Percentiles rank a stretch among this genome's conserved stretches.
These are phyloP conservation scores for Hypothenemus hampei DNA, from an alignment of 1,140 invertebrate species.

Conservation along the genomic window DNA sequence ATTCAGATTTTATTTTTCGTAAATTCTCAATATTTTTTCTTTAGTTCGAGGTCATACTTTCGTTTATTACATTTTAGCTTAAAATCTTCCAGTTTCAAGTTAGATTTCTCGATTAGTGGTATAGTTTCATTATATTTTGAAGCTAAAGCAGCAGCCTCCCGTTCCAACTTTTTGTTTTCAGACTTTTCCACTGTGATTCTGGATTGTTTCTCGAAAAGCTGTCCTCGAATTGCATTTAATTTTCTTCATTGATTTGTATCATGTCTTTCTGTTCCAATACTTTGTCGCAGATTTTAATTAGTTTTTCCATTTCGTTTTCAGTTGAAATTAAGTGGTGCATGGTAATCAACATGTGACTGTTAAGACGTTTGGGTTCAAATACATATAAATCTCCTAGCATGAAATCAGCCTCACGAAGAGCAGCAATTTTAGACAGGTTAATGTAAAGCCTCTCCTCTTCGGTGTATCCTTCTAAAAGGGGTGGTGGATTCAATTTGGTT, in stretches of 20 bases:
- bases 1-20: not conserved
- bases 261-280: constrained; percentile 4
- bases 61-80: not conserved
- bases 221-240: constrained; percentile 1
- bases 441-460: constrained; percentile 12
- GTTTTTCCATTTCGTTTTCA: constrained; percentile 3
- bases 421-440: constrained; percentile 8
- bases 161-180: constrained; percentile 2
- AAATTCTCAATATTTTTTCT: constrained; percentile 5
- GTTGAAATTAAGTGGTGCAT: constrained; percentile 6
- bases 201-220: constrained; percentile 2
- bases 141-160: not conserved
- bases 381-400: constrained; percentile 14
- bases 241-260: not conserved
- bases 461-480: not conserved
- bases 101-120: constrained; percentile 1
- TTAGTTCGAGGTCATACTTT: not conserved
- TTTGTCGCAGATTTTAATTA: constrained; percentile 1
- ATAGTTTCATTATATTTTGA: constrained; percentile 2
- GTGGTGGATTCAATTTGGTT: not conserved
- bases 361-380: constrained; percentile 13
- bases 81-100: constrained; percentile 13
- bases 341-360: constrained; percentile 2
- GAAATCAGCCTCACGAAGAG: constrained; percentile 1
- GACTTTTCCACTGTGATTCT: not conserved